A percentile compares a stretch with the other conserved stretches of the same genome.
Evolutionary conservation across 1,140 invertebrate genomes (phyloP).

Genomic region (Nylanderia fulva): DNA sequence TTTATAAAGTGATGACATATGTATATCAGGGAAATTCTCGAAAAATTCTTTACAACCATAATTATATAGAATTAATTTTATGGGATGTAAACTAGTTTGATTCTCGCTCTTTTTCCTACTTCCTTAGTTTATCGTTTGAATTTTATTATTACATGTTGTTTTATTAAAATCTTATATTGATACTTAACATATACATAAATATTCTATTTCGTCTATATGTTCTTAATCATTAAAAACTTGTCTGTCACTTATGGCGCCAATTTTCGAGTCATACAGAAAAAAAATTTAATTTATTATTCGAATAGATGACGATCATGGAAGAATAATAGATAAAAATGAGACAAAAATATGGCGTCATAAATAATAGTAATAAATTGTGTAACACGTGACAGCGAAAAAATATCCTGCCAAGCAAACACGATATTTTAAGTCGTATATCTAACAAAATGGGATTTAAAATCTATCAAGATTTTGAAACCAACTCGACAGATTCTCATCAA

Average conservation of each 20-base stretch:
- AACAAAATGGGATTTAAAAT: not conserved
- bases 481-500: not conserved
- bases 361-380: conserved; percentile 14
- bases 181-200: not conserved
- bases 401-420: not conserved
- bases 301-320: not conserved
- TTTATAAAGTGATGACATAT: not conserved
- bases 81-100: conserved; percentile 28
- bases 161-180: conserved; percentile 2
- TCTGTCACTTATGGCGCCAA: not conserved
- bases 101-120: conserved; percentile 2
- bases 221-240: not conserved
- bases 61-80: not conserved
- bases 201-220: not conserved
- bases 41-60: not conserved
- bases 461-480: conserved; percentile 10
- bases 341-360: conserved; percentile 31
- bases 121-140: conserved; percentile 15
- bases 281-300: not conserved
- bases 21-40: not conserved
- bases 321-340: conserved; percentile 1
- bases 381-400: not conserved
- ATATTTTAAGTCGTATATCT: not conserved
- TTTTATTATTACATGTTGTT: not conserved
- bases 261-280: conserved; percentile 16